These are phyloP conservation scores for Cichlasoma orientale DNA, from an alignment of 2,797 vertebrate genomes.

Conservation along the genomic window DNA sequence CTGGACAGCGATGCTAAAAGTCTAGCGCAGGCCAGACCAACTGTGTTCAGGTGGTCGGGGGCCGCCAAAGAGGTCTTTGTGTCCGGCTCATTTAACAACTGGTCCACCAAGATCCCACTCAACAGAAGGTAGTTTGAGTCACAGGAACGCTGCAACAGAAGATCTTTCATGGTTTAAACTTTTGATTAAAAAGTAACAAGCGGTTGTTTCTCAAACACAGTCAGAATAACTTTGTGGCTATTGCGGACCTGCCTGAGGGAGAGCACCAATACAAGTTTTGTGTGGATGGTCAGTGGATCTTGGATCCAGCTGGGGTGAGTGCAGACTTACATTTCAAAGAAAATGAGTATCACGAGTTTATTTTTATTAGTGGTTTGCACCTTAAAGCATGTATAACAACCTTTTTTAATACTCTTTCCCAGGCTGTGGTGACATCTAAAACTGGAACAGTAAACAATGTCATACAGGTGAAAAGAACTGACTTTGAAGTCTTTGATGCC, in stretches of 20 bases:
- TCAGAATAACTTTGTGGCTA: conserved; percentile 95
- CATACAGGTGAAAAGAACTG: conserved; percentile 93
- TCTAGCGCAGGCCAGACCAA: conserved; percentile 86
- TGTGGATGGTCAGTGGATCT: conserved; percentile 96
- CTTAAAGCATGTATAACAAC: background rate
- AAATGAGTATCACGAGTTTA: background rate
- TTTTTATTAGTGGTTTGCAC: background rate
- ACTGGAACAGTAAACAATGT: conserved; percentile 94
- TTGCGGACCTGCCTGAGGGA: conserved; percentile 95
- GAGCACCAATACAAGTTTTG: conserved; percentile 98
- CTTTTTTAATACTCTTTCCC: background rate
- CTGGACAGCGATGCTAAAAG: conserved; percentile 88
- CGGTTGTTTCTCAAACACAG: conserved; percentile 68
- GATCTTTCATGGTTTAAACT: background rate
- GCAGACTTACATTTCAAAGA: background rate
- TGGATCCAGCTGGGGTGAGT: conserved; percentile 91
- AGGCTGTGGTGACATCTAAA: conserved; percentile 92
- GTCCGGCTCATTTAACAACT: conserved; percentile 97
- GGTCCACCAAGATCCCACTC: conserved; percentile 94
- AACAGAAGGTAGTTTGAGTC: conserved; percentile 86
- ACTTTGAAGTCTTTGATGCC: conserved; percentile 98
- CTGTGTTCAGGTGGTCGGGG: conserved; percentile 93
- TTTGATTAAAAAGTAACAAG: background rate
- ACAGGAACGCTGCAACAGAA: background rate
- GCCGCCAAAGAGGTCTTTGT: conserved; percentile 92